A percentile compares a stretch with the other conserved stretches of the same genome.
These are phyloP conservation scores for Gyrodactylus salaris DNA, from an alignment of 1,140 invertebrate genomes.

Conservation along the genomic window DNA sequence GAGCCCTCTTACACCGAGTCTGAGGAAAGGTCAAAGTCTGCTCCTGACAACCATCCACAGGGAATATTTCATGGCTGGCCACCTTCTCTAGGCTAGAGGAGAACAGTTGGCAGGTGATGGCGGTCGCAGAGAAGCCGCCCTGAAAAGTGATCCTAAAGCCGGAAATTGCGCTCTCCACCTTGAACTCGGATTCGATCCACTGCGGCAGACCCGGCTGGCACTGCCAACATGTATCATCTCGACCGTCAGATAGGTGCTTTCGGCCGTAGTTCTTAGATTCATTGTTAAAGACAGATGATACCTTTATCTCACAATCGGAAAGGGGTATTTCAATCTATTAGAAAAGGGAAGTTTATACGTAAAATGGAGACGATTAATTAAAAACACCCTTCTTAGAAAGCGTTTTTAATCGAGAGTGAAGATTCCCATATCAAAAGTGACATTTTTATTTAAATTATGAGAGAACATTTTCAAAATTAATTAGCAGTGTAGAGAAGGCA, in stretches of 20 bases:
- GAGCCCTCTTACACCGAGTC: not conserved
- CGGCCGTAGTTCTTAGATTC: not conserved
- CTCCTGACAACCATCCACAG: not conserved
- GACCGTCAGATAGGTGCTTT: not conserved
- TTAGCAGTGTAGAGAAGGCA: no score
- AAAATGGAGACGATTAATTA: no score
- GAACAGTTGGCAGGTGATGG: no score
- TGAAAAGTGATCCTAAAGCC: not conserved
- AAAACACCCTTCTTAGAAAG: no score
- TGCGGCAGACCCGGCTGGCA: not conserved
- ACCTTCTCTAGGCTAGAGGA: no score
- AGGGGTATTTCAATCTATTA: no score
- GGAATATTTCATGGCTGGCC: not conserved
- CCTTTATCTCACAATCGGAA: no score
- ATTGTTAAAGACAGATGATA: not conserved
- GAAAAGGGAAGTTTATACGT: no score
- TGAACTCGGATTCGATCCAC: not conserved
- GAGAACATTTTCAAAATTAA: no score
- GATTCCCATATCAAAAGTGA: no score
- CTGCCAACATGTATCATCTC: not conserved
- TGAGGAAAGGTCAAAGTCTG: not conserved
- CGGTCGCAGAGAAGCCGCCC: not conserved
- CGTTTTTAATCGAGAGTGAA: no score
- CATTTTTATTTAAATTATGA: no score
- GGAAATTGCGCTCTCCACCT: not conserved